phyloP scores from a whole-genome alignment of 2,113 vertebrate species.

The Halcyon malimbica region DNA sequence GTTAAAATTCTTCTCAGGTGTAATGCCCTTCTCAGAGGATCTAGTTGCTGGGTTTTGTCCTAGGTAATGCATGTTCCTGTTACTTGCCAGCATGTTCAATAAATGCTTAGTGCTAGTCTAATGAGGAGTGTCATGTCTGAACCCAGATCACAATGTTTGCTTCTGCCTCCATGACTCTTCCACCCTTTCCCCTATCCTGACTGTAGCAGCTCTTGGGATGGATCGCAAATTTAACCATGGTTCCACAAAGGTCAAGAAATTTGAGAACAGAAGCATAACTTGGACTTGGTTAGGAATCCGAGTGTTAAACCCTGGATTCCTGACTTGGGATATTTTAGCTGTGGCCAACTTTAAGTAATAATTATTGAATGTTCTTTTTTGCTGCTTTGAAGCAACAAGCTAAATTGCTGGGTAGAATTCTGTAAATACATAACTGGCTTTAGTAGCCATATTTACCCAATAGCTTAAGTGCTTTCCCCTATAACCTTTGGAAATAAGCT shows the following conservation, averaged over 20 bases:
- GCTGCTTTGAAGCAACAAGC: neutral
- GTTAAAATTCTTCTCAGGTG: neutral
- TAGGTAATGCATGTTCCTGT: neutral
- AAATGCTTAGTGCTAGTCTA: neutral
- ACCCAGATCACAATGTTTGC: neutral
- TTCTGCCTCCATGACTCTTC: neutral
- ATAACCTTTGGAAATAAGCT: neutral
- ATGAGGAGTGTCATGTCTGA: neutral
- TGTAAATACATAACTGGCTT: neutral
- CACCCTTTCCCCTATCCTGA: neutral
- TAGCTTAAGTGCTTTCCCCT: neutral
- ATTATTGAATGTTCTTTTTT: neutral
- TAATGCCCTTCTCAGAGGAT: neutral
- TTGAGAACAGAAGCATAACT: neutral
- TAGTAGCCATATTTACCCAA: neutral
- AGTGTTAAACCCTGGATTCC: neutral
- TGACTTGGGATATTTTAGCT: neutral
- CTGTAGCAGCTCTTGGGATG: neutral
- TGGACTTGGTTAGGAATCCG: neutral
- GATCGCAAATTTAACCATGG: neutral
- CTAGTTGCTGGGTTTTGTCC: neutral
- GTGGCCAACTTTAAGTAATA: neutral
- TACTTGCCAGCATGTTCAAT: neutral
- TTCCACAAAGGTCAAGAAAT: neutral
- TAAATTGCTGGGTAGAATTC: constrained; percentile 3